These are phyloP conservation scores for Emydoidea blandingii DNA, from an alignment of 2,797 vertebrate genomes.

Conservation along the genomic window DNA sequence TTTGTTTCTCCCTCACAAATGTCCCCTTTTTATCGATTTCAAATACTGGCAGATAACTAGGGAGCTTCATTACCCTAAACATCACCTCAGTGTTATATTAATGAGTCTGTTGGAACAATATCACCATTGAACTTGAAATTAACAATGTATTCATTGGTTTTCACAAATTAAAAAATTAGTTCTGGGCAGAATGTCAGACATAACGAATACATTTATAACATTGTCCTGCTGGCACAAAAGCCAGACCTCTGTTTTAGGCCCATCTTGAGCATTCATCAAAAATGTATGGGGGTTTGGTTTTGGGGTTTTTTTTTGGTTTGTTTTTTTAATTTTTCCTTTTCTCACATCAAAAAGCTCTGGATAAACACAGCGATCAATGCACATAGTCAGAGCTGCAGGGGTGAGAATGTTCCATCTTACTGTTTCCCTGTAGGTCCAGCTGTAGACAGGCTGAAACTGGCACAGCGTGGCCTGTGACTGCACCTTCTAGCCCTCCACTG, in stretches of 20 bases:
- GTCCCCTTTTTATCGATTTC: background rate
- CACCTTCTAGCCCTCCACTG: constrained; percentile 79
- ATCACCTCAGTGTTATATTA: background rate
- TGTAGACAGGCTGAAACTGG: constrained; percentile 44
- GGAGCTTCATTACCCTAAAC: background rate
- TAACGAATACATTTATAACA: background rate
- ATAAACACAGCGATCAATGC: background rate
- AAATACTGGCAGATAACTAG: background rate
- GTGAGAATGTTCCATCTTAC: background rate
- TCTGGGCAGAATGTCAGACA: constrained; percentile 11
- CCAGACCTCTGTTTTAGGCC: background rate
- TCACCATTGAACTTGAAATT: background rate
- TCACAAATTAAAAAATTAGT: background rate
- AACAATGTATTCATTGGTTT: background rate
- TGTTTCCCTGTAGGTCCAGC: background rate
- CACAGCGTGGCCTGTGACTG: constrained; percentile 66
- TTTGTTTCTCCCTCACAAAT: background rate
- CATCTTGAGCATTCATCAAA: background rate
- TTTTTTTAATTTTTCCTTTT: background rate
- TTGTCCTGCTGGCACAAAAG: background rate
- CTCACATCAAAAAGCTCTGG: background rate
- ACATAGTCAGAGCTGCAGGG: rapidly evolving
- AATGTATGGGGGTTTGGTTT: background rate
- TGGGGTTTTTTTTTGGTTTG: background rate
- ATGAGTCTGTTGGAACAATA: background rate